Percentiles rank a stretch among this genome's conserved stretches.
Conservation (phyloP, 2,888 invertebrate species). For the Amaurobius ferox region DNA sequence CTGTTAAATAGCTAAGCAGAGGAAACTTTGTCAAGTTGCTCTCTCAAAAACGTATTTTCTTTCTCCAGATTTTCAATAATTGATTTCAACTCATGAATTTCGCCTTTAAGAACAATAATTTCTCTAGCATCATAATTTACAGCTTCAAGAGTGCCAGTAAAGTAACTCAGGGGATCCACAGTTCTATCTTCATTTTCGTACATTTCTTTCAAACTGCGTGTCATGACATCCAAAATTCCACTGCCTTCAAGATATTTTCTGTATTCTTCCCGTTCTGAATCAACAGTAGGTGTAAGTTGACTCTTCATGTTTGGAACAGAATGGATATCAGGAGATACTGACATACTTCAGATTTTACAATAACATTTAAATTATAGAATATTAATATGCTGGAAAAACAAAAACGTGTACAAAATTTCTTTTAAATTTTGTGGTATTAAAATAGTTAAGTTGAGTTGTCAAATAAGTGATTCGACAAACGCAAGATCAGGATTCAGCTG, state of each 20-base stretch:
- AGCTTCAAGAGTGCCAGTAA: constrained; percentile 30
- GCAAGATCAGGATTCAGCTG: too few relatives aligned
- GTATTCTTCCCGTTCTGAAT: constrained; percentile 91
- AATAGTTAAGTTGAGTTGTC: too few relatives aligned
- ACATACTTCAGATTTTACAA: too few relatives aligned
- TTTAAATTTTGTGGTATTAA: too few relatives aligned
- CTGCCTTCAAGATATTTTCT: constrained; percentile 91
- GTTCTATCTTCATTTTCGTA: constrained; percentile 52
- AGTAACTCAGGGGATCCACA: constrained; percentile 36
- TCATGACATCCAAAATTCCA: constrained; percentile 91
- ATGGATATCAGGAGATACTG: constrained; percentile 33
- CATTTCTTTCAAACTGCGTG: constrained; percentile 80
- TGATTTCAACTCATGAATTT: constrained; percentile 24
- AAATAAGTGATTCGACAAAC: too few relatives aligned
- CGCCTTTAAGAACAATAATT: constrained; percentile 31
- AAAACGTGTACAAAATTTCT: too few relatives aligned
- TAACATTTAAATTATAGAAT: too few relatives aligned
- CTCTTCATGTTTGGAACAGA: constrained; percentile 36
- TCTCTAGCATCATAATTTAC: constrained; percentile 45
- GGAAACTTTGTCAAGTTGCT: constrained; percentile 20
- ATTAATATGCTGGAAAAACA: too few relatives aligned
- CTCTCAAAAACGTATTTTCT: constrained; percentile 40
- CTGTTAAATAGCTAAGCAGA: neutral
- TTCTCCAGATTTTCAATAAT: constrained; percentile 34
- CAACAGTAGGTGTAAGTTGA: constrained; percentile 76